Conservation (phyloP, 2,888 invertebrate genomes). For the Lasioglossum pauxillum region DNA sequence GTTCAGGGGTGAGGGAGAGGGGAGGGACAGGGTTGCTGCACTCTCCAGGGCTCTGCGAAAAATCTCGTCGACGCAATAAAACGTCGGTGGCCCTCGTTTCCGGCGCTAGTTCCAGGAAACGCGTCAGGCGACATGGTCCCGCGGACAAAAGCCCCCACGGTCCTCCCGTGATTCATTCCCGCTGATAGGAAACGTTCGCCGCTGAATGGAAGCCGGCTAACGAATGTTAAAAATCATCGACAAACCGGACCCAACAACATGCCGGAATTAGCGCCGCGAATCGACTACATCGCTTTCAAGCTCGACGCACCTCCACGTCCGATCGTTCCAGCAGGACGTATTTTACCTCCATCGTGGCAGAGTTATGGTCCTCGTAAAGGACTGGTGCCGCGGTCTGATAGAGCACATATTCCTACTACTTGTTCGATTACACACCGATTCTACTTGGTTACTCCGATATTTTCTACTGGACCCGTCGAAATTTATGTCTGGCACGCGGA, state of each 20-base stretch:
- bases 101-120: slow-evolving; percentile 41
- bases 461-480: neutral
- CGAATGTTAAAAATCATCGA: slow-evolving; percentile 48
- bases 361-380: neutral
- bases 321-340: neutral
- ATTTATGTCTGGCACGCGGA: neutral
- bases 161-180: slow-evolving; percentile 41
- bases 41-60: slow-evolving; percentile 25
- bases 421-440: neutral
- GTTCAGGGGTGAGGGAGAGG: rapidly evolving
- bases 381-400: neutral
- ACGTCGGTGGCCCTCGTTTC: slow-evolving; percentile 52
- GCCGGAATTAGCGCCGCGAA: neutral
- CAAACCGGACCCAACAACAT: slow-evolving; percentile 12
- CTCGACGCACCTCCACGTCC: neutral
- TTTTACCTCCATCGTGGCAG: neutral
- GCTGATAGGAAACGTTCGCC: slow-evolving; percentile 50
- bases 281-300: neutral
- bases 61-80: slow-evolving; percentile 55
- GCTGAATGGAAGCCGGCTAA: slow-evolving; percentile 33
- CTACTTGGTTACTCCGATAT: neutral
- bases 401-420: neutral
- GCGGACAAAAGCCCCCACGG: slow-evolving; percentile 40
- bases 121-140: slow-evolving; percentile 30
- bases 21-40: neutral